These are phyloP conservation scores for Bunonema sp. DNA, from an alignment of 2,888 invertebrate genomes.

Conservation along the genomic window DNA sequence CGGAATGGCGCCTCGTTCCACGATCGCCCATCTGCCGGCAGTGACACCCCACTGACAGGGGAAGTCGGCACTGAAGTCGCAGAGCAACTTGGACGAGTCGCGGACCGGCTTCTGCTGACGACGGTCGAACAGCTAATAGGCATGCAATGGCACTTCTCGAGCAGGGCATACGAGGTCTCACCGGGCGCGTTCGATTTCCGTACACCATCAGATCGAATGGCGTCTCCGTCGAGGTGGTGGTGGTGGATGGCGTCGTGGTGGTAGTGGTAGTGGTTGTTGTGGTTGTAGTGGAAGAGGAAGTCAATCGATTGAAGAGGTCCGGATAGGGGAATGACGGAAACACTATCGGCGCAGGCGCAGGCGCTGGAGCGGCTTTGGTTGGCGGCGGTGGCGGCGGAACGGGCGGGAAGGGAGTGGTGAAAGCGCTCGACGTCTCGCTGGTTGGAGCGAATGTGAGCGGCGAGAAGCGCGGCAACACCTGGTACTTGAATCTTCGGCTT, in stretches of 20 bases:
- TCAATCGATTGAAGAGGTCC: too few relatives aligned
- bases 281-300: not conserved
- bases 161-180: too few relatives aligned
- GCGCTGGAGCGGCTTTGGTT: constrained; percentile 2
- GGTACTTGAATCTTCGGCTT: not conserved
- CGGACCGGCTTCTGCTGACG: too few relatives aligned
- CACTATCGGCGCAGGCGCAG: constrained; percentile 1
- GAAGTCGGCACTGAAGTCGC: constrained; percentile 35
- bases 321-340: not conserved
- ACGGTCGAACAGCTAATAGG: too few relatives aligned
- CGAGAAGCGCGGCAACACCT: too few relatives aligned
- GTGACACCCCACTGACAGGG: constrained; percentile 38
- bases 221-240: constrained; percentile 12
- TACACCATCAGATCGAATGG: constrained; percentile 31
- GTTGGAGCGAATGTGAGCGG: too few relatives aligned
- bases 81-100: constrained; percentile 28
- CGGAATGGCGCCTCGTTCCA: constrained; percentile 36
- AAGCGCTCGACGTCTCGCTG: too few relatives aligned
- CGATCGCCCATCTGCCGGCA: constrained; percentile 35
- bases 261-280: constrained; percentile 3
- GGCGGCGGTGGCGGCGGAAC: too few relatives aligned
- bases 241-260: constrained; percentile 2
- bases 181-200: constrained; percentile 31
- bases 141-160: too few relatives aligned
- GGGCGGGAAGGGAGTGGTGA: too few relatives aligned